Conservation (phyloP, 2,888 invertebrate species). For the Polyommatus icarus region DNA sequence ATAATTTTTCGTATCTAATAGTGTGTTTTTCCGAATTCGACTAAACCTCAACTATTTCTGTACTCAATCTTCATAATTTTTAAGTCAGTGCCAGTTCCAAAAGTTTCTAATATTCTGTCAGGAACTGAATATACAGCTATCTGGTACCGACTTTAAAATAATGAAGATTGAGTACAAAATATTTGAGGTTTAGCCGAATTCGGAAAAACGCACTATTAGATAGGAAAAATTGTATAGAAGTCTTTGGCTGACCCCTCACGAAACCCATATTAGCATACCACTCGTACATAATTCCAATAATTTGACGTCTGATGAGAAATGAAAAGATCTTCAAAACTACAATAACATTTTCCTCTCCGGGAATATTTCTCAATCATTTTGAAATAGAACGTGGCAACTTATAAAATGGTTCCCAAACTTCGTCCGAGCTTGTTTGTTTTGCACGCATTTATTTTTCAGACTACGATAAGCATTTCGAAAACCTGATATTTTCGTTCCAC, state of each 20-base stretch:
- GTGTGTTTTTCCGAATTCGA: too few relatives aligned
- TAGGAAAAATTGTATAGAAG: too few relatives aligned
- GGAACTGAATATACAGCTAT: too few relatives aligned
- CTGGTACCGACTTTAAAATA: too few relatives aligned
- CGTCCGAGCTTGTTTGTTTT: not conserved
- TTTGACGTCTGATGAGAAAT: not conserved
- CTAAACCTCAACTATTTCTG: too few relatives aligned
- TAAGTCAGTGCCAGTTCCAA: too few relatives aligned
- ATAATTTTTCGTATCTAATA: too few relatives aligned
- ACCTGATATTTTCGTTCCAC: not conserved
- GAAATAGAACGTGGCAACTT: constrained; percentile 11
- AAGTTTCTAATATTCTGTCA: too few relatives aligned
- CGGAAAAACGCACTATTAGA: too few relatives aligned
- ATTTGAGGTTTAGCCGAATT: too few relatives aligned
- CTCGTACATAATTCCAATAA: not conserved
- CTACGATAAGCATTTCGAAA: not conserved
- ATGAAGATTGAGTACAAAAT: too few relatives aligned
- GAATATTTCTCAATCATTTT: not conserved
- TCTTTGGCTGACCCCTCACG: not conserved
- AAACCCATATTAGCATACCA: not conserved
- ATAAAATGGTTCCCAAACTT: not conserved
- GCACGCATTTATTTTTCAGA: constrained; percentile 11
- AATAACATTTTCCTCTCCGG: not conserved
- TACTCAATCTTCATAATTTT: too few relatives aligned
- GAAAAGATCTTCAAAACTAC: not conserved